phyloP scores from a whole-genome alignment of 2,797 vertebrate genomes.

The Melanotaenia nigrans region DNA sequence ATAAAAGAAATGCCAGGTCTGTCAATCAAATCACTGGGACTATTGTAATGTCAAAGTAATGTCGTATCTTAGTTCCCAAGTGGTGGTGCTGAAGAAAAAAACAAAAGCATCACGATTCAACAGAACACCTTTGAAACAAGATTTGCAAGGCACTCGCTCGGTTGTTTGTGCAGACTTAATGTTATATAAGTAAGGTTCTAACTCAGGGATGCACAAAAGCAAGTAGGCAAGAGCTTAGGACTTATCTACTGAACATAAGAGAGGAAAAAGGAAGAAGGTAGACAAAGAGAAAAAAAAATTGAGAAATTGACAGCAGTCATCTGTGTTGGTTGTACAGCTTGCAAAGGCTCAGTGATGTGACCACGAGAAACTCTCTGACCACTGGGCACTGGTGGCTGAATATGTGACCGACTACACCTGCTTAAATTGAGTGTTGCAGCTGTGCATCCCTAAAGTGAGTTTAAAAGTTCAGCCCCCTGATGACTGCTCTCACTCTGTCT shows the following conservation, averaged over 20 bases:
- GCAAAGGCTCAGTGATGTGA: conserved; percentile 16
- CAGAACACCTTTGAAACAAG: conserved; percentile 71
- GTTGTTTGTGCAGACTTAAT: conserved; percentile 64
- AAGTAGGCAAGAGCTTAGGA: conserved; percentile 46
- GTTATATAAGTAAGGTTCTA: conserved; percentile 55
- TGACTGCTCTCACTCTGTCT: conserved; percentile 84
- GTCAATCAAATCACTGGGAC: conserved; percentile 73
- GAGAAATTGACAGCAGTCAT: conserved; percentile 8
- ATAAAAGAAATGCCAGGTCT: conserved; percentile 52
- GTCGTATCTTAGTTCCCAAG: conserved; percentile 71
- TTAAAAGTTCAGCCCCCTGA: conserved; percentile 80
- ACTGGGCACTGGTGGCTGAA: conserved; percentile 28
- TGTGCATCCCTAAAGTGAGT: conserved; percentile 61
- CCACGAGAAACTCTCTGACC: conserved; percentile 48
- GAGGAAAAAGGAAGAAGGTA: conserved; percentile 34
- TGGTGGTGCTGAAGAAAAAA: conserved; percentile 63
- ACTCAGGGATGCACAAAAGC: conserved; percentile 56
- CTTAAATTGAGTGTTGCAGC: conserved; percentile 58
- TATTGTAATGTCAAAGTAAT: conserved; percentile 66
- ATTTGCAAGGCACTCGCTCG: conserved; percentile 62
- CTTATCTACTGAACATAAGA: conserved; percentile 55
- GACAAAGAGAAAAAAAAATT: conserved; percentile 2
- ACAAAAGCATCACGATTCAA: conserved; percentile 71
- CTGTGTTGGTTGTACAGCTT: conserved; percentile 28
- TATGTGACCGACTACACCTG: conserved; percentile 44